Base-by-base conservation (phyloP, 2,113 vertebrate species). In the Hepsetus odoe region DNA sequence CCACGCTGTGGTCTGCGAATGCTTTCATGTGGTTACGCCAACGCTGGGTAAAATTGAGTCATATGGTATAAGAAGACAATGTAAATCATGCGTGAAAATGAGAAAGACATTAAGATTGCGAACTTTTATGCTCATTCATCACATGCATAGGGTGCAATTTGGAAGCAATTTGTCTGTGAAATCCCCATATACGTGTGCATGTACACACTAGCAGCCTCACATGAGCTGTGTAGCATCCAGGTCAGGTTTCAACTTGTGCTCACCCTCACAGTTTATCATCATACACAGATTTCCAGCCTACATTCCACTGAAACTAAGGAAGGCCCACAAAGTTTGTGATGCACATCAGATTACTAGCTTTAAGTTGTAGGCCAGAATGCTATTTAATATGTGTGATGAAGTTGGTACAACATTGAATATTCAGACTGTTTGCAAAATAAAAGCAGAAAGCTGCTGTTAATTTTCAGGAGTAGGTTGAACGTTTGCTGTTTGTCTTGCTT, bases 81-180 rank as follows among this genome's bases (percentile, higher is more conserved):
- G 46, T 68, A 59, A 76, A 68, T 55, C 74, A 56, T 51, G 40
- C 64, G 0, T 76, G 74, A 51, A 65, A 35, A 76, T 49, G 38
- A 46, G 11, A 30, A 14, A 76, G 58, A 7, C 32, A 5, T 46
- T 64, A 32, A 24, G 51, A 55, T 55, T 5, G 22, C 1, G n/a
- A 5, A 0, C n/a, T 24, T 1, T 1, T 51, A n/a, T 10, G 8
- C 51, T 55, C 51, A 6, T n/a, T 9, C 24, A 58, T 58, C 55
- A 58, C 22, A 13, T 28, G 55, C 55, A 5, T 26, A n/a, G 2
- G 24, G 24, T 58, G 13, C 12, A 13, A 53, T 20, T n/a, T 76
- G 61, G 64, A 76, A 76, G 40, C 55, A 66, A 26, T 51, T 69
- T 70, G 55, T 49, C 40, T 24, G 16, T 80, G 32, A 75, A 74